Conservation (phyloP, 2,888 invertebrate genomes). For the Escarpia spicata region DNA sequence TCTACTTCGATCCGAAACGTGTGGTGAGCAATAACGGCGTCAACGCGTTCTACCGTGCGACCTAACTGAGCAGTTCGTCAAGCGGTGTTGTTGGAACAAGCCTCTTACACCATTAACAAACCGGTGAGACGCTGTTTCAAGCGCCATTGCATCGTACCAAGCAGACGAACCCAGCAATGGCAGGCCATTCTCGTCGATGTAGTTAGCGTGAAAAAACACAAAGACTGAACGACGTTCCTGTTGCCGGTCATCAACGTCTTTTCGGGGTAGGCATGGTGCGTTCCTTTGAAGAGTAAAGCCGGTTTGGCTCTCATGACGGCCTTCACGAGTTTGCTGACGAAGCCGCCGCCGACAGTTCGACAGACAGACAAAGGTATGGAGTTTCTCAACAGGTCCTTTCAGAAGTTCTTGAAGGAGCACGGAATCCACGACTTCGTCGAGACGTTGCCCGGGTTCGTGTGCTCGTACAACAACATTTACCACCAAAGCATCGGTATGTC, state of each 20-base stretch:
- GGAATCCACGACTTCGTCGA: no score
- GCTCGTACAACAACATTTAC: neutral
- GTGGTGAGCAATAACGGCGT: no score
- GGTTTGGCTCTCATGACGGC: neutral
- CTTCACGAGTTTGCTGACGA: neutral
- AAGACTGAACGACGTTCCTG: neutral
- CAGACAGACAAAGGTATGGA: neutral
- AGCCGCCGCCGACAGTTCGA: no score
- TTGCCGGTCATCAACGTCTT: neutral
- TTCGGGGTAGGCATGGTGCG: neutral
- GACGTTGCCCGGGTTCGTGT: no score
- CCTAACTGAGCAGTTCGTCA: no score
- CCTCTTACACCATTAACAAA: no score
- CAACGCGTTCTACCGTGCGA: no score
- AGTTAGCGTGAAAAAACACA: neutral
- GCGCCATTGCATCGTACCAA: neutral
- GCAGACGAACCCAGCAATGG: neutral
- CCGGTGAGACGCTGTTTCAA: neutral
- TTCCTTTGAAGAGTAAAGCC: neutral
- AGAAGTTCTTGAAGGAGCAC: neutral
- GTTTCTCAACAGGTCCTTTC: neutral
- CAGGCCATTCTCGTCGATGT: neutral
- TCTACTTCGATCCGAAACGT: no score
- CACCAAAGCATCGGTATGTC: neutral
- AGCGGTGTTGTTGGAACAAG: no score